These are phyloP conservation scores for Isaurus tuberculatus DNA, from an alignment of 92 coral and sea anemone species.

Conservation along the genomic window DNA sequence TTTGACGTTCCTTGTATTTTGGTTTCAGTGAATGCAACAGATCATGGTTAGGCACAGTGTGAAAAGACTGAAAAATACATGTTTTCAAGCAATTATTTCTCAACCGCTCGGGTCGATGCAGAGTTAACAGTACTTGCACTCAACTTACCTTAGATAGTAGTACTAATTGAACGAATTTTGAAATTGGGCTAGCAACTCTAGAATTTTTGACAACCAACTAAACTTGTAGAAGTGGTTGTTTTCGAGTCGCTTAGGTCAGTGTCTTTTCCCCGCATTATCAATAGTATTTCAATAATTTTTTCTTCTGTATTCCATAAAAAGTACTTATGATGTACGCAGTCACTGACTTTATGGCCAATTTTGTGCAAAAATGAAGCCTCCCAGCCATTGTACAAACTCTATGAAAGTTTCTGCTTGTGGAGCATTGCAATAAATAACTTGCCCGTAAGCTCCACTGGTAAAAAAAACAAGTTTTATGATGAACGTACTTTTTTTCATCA, in stretches of 20 bases:
- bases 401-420: not conserved
- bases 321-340: constrained; percentile 4
- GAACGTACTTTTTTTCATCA: constrained; percentile 14
- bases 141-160: constrained; percentile 29
- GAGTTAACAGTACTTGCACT: constrained; percentile 20
- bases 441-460: not conserved
- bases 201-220: constrained; percentile 12
- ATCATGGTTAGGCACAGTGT: constrained; percentile 15
- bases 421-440: constrained; percentile 15
- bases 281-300: constrained; percentile 10
- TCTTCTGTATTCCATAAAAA: constrained; percentile 18
- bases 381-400: constrained; percentile 22
- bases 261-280: constrained; percentile 23
- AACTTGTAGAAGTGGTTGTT: constrained; percentile 11
- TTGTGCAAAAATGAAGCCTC: constrained; percentile 18
- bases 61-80: not conserved
- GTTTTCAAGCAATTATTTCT: constrained; percentile 20
- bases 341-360: constrained; percentile 9
- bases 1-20: constrained; percentile 3
- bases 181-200: constrained; percentile 34
- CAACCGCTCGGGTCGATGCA: constrained; percentile 27
- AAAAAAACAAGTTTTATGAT: constrained; percentile 23
- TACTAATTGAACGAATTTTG: constrained; percentile 19
- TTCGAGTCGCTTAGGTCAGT: constrained; percentile 2
- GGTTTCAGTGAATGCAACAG: constrained; percentile 12